Evolutionary conservation across 2,888 invertebrate species (phyloP).

Genomic region (Endotricha flammealis): DNA sequence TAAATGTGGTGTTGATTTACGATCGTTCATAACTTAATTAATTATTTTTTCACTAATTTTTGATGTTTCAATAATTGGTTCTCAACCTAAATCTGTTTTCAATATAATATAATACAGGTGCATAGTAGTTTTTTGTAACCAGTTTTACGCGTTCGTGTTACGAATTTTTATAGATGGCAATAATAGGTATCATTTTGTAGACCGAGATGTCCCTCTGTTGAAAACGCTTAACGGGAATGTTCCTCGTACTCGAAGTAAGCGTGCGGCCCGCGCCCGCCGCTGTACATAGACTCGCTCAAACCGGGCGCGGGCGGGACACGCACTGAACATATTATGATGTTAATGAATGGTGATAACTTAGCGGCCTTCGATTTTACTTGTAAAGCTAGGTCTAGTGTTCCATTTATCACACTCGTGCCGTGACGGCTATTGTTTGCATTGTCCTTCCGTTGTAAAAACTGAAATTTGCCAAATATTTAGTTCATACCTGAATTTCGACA

Average conservation of each 20-base stretch:
- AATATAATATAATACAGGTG: background rate
- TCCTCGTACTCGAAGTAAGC: conserved; percentile 3
- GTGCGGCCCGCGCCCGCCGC: conserved; percentile 25
- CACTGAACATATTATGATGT: conserved; percentile 64
- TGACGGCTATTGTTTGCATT: conserved; percentile 41
- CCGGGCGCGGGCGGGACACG: conserved; percentile 33
- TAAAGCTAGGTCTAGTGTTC: conserved; percentile 72
- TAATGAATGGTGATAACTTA: conserved; percentile 76
- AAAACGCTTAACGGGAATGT: conserved; percentile 2
- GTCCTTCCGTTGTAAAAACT: conserved; percentile 43
- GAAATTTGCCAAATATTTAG: conserved; percentile 68
- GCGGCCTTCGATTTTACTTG: conserved; percentile 77
- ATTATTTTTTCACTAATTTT: too few species aligned
- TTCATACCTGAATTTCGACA: conserved; percentile 45
- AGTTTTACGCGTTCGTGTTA: background rate
- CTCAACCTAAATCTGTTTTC: too few species aligned
- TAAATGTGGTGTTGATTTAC: background rate
- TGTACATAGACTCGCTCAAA: conserved; percentile 56
- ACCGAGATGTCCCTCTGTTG: conserved; percentile 2
- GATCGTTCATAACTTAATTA: too few species aligned
- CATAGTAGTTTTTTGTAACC: background rate
- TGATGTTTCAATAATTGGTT: too few species aligned
- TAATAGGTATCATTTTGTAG: background rate
- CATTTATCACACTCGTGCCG: conserved; percentile 41
- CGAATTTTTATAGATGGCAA: background rate